phyloP scores from a whole-genome alignment of 2,888 invertebrate species.

The Globia sparganii region DNA sequence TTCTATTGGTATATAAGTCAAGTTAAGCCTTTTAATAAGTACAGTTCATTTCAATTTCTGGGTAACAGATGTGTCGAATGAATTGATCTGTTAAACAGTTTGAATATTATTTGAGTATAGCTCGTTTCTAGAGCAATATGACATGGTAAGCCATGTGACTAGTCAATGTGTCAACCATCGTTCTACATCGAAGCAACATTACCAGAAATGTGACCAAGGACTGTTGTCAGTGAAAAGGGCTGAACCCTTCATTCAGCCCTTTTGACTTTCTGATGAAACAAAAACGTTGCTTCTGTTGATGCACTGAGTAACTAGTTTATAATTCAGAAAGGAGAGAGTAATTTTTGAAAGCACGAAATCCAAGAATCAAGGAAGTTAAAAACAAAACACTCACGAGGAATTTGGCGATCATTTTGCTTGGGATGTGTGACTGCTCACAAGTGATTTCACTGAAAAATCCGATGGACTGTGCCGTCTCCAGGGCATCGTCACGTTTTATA shows the following conservation, averaged over 20 bases:
- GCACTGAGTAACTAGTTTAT: not conserved
- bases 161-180: not conserved
- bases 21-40: not conserved
- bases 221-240: not conserved
- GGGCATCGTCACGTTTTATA: constrained; percentile 86
- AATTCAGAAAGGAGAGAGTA: not conserved
- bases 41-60: not conserved
- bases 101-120: not conserved
- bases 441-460: constrained; percentile 76
- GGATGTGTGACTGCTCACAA: constrained; percentile 86
- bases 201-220: not conserved
- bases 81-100: not conserved
- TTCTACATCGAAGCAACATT: constrained; percentile 8
- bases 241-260: not conserved
- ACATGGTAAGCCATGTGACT: not conserved
- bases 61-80: not conserved
- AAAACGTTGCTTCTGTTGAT: not conserved
- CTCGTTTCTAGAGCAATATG: not conserved
- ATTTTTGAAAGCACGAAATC: constrained; percentile 3
- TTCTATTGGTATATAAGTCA: not conserved
- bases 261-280: not conserved
- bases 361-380: constrained; percentile 8
- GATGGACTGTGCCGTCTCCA: constrained; percentile 85
- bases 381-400: constrained; percentile 83
- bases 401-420: constrained; percentile 90